A percentile compares a stretch with the other conserved stretches of the same genome.
These are phyloP conservation scores for Heteromormyrus szaboi DNA, from an alignment of 2,797 vertebrate species.

Conservation along the genomic window DNA sequence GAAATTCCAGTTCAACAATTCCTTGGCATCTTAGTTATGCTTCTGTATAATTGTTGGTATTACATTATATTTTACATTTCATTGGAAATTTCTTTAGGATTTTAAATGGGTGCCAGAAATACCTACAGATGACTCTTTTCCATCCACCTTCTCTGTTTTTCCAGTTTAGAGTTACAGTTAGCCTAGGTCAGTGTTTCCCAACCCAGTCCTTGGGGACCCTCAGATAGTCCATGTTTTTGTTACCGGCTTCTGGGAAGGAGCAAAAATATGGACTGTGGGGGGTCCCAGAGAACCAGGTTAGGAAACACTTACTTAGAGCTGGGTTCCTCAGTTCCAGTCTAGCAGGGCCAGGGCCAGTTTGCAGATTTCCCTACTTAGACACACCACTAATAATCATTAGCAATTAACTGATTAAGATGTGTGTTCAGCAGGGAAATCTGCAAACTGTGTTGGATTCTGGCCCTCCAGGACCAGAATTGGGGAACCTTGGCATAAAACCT, in stretches of 20 bases:
- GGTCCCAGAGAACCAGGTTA: not conserved
- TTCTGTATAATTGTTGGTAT: not conserved
- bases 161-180: not conserved
- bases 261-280: not conserved
- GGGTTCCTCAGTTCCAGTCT: not conserved
- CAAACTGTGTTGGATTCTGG: not conserved
- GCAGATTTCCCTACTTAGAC: not conserved
- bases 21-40: not conserved
- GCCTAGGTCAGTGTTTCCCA: not conserved
- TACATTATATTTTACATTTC: not conserved
- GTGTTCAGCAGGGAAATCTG: not conserved
- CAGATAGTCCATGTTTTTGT: not conserved
- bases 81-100: not conserved
- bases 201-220: not conserved
- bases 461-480: not conserved
- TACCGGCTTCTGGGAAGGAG: not conserved
- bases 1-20: not conserved
- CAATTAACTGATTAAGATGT: not conserved
- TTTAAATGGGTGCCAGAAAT: not conserved
- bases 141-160: not conserved
- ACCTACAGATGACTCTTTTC: not conserved
- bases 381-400: not conserved
- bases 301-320: not conserved
- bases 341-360: not conserved
- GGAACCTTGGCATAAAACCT: not conserved